phyloP scores from a whole-genome alignment of 2,888 invertebrate species.

The Notodonta dromedarius region DNA sequence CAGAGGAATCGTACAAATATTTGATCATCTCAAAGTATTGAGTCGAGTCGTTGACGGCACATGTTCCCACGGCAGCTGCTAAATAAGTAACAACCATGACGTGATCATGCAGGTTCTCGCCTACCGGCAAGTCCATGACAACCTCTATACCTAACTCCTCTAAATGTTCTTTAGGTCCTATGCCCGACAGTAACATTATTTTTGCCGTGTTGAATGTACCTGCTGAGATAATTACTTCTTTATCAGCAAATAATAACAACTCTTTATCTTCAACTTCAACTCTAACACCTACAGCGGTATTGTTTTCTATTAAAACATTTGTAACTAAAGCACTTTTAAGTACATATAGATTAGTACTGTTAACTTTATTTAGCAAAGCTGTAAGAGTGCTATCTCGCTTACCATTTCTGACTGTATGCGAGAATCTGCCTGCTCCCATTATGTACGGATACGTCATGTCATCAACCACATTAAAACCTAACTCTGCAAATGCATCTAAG shows the following conservation, averaged over 20 bases:
- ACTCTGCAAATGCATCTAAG: constrained; percentile 59
- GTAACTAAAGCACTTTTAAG: constrained; percentile 57
- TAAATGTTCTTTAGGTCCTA: constrained; percentile 62
- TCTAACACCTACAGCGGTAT: constrained; percentile 54
- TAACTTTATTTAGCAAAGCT: constrained; percentile 55
- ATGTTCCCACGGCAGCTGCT: constrained; percentile 61
- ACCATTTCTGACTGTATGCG: constrained; percentile 64
- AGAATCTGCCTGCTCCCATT: constrained; percentile 68
- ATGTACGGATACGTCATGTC: constrained; percentile 68
- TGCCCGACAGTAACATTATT: constrained; percentile 64
- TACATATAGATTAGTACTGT: constrained; percentile 52
- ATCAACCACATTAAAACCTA: constrained; percentile 59
- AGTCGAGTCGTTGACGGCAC: constrained; percentile 34
- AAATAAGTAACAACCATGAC: constrained; percentile 61
- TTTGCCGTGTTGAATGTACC: constrained; percentile 72
- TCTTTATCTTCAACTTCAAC: constrained; percentile 41
- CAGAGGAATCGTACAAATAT: constrained; percentile 62
- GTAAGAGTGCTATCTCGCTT: constrained; percentile 61
- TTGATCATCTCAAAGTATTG: constrained; percentile 54
- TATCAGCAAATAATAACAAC: constrained; percentile 49
- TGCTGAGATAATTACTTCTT: constrained; percentile 66
- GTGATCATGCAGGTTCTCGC: constrained; percentile 70
- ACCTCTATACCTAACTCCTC: constrained; percentile 49
- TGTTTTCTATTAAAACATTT: constrained; percentile 56
- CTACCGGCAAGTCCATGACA: constrained; percentile 62